Conservation (phyloP, 2,113 vertebrate genomes). For the Otis tarda region DNA sequence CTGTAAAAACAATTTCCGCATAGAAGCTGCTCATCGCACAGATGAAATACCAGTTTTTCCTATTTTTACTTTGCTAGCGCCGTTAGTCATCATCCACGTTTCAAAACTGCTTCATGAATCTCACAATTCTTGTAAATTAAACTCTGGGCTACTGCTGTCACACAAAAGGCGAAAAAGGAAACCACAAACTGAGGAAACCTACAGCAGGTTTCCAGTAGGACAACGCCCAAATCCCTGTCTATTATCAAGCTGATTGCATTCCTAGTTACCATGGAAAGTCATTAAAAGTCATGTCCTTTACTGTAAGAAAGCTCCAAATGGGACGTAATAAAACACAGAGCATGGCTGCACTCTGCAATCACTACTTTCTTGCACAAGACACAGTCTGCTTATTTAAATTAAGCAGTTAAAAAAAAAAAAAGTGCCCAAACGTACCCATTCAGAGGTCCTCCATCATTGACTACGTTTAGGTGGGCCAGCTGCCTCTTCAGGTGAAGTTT, state of each 20-base stretch:
- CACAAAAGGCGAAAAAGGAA: not conserved
- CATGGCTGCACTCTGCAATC: not conserved
- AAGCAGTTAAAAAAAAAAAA: not conserved
- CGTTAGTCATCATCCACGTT: not conserved
- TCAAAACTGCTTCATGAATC: not conserved
- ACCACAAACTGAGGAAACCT: not conserved
- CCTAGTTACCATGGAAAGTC: not conserved
- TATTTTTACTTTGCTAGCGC: not conserved
- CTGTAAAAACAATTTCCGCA: not conserved
- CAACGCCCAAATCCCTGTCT: not conserved
- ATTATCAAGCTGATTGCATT: not conserved
- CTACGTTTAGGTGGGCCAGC: slow-evolving; percentile 88
- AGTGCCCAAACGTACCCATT: slow-evolving; percentile 81
- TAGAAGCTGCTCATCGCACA: not conserved
- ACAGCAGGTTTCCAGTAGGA: not conserved
- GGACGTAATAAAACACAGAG: accelerated
- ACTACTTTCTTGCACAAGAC: not conserved
- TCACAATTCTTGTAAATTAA: not conserved
- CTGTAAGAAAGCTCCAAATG: not conserved
- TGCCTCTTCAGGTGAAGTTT: slow-evolving; percentile 96
- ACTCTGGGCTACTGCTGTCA: not conserved
- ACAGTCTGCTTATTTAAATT: not conserved
- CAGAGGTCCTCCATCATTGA: slow-evolving; percentile 94
- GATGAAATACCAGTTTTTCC: not conserved
- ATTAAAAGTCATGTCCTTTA: not conserved